A percentile compares a stretch with the other conserved stretches of the same genome.
These are phyloP conservation scores for Bugula neritina DNA, from an alignment of 2,888 invertebrate species.

Conservation along the genomic window DNA sequence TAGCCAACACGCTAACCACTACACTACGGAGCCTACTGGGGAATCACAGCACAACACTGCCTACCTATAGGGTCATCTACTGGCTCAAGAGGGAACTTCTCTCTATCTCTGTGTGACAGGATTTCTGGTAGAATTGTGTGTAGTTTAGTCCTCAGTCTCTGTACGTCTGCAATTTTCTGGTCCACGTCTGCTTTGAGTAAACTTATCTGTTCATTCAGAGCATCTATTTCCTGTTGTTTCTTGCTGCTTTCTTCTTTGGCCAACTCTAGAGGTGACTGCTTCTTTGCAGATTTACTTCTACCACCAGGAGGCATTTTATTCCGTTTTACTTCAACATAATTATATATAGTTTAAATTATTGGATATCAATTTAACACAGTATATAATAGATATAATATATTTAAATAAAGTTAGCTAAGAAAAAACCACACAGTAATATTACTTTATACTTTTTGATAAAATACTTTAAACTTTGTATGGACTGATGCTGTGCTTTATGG, in stretches of 20 bases:
- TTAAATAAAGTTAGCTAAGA: no score
- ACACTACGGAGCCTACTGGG: no score
- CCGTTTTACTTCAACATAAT: no score
- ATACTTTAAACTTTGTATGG: no score
- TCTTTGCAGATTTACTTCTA: slow-evolving; percentile 22
- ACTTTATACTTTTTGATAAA: no score
- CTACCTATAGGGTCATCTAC: slow-evolving; percentile 19
- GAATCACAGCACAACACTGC: no score
- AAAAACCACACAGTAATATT: no score
- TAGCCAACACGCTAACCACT: no score
- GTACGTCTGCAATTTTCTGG: neutral
- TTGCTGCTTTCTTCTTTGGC: slow-evolving; percentile 11
- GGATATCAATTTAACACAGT: no score
- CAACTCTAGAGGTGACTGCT: slow-evolving; percentile 4
- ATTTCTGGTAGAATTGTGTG: slow-evolving; percentile 21
- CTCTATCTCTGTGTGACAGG: slow-evolving; percentile 9
- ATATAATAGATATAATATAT: no score
- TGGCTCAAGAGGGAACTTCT: slow-evolving; percentile 15
- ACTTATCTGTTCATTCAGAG: neutral
- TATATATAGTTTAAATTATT: no score
- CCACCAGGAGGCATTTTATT: slow-evolving; percentile 12
- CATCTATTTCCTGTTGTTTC: slow-evolving; percentile 7
- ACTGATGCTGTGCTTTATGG: no score
- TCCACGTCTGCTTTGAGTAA: neutral
- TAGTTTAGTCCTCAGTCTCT: slow-evolving; percentile 14